These are phyloP conservation scores for Microtus pennsylvanicus DNA, from an alignment of 2,113 vertebrate species.

Conservation along the genomic window DNA sequence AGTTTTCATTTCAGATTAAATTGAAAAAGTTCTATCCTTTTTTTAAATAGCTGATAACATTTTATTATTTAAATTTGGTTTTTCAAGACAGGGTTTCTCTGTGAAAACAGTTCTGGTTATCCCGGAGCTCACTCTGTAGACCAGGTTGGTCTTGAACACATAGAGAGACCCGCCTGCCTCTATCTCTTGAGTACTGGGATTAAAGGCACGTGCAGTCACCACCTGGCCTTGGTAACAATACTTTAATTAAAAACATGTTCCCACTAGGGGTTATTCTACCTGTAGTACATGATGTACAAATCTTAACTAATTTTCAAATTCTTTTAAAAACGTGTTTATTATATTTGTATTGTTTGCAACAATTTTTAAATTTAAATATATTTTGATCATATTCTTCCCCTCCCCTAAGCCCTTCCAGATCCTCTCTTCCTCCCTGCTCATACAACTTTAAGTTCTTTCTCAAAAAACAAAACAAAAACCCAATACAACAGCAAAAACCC, in stretches of 20 bases:
- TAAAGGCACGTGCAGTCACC: neutral
- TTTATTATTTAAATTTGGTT: neutral
- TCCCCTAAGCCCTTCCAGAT: neutral
- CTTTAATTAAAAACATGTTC: neutral
- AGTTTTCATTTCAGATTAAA: slow-evolving; percentile 27
- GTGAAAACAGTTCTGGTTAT: neutral
- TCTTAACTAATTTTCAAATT: neutral
- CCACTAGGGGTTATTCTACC: neutral
- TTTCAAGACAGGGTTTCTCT: neutral
- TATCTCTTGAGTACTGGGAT: neutral
- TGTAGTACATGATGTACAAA: neutral
- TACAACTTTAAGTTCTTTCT: neutral
- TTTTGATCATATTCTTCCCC: neutral
- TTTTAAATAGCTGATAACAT: neutral
- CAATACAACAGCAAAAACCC: neutral
- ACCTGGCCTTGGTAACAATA: neutral
- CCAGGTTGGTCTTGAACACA: neutral
- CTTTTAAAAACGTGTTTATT: neutral
- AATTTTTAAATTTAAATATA: neutral
- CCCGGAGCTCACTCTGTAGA: neutral
- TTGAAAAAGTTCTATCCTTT: neutral
- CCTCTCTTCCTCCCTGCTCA: neutral
- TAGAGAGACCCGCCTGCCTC: neutral
- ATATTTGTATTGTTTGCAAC: neutral
- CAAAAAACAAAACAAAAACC: neutral